These are phyloP conservation scores for Calliopsis andreniformis DNA, from an alignment of 1,140 invertebrate genomes.

Conservation along the genomic window DNA sequence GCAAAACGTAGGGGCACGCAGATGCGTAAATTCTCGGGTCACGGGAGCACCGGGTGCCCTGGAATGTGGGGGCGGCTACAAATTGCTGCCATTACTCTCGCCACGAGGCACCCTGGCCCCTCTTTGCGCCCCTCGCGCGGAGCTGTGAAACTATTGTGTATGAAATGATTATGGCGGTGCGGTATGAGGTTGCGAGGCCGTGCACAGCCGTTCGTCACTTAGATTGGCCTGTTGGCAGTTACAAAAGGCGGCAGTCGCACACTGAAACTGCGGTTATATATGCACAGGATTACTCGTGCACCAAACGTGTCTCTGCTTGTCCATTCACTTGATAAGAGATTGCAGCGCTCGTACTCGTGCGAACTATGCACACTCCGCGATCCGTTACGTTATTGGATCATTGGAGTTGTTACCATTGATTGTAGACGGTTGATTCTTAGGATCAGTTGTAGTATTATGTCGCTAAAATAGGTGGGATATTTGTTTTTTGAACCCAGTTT, in stretches of 20 bases:
- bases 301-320: not conserved
- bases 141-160: slow-evolving; percentile 74
- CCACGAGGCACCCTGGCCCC: slow-evolving; percentile 33
- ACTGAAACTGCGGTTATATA: slow-evolving; percentile 48
- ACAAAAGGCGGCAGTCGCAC: slow-evolving; percentile 65
- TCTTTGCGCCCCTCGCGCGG: slow-evolving; percentile 50
- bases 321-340: slow-evolving; percentile 30
- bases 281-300: not conserved
- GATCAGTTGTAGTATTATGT: too few species aligned
- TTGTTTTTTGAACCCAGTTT: too few species aligned
- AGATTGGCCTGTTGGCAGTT: slow-evolving; percentile 77
- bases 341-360: slow-evolving; percentile 3
- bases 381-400: not conserved
- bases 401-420: too few species aligned
- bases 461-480: too few species aligned
- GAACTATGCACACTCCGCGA: not conserved
- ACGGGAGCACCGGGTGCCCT: slow-evolving; percentile 62
- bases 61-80: slow-evolving; percentile 74
- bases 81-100: slow-evolving; percentile 78
- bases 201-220: slow-evolving; percentile 76
- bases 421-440: too few species aligned
- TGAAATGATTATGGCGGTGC: slow-evolving; percentile 76
- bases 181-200: slow-evolving; percentile 74
- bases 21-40: slow-evolving; percentile 71
- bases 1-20: slow-evolving; percentile 45